Evolutionary conservation across 2,797 vertebrate species (phyloP), one percentile per base, ranked within the genome.

Genomic region (Squalus acanthias): DNA sequence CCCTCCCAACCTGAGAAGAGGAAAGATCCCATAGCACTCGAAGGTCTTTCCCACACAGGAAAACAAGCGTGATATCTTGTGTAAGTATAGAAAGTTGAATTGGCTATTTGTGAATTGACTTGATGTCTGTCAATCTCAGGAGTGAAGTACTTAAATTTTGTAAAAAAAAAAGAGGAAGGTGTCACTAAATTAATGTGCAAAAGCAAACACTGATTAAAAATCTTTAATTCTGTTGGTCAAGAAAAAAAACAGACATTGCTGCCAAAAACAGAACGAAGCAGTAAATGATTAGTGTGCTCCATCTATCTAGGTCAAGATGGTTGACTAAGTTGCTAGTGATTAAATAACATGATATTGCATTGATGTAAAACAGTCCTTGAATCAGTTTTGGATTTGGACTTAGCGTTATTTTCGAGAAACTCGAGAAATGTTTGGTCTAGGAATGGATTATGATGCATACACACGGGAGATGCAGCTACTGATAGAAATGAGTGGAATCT

Each of bases 361-460:
- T 91, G 57, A 65, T 17, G 60, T n/a, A 63, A 91, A 91, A 29
- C 26, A 46, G n/a, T 69, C 91, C 24, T 69, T 67, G 46, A 93
- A 93, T 67, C n/a, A 39, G 65, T 39, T 67, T 91, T 65, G 57
- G 29, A 63, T 67, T 93, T 93, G 20, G 91, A 69, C 91, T 50
- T 24, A 39, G 33, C 22, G 17, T 92, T 93, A 93, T 93, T 93
- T 93, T 93, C 63, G 91, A 65, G 63, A 93, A 93, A 93, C 39
- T 69, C 65, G 91, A 93, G 91, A 69, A 39, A 93, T 93, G 63
- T 69, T 93, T 93, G 65, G 91, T 93, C 63, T 93, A 93, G 91
- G 63, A 67, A 67, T 67, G 33, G 89, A 39, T 92, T 65, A 65
- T 3, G 7, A 65, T 15, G 57, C n/a, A 92, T 29, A 67, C 60